phyloP scores from a whole-genome alignment of 2,113 vertebrate genomes.

The Otolemur garnettii region DNA sequence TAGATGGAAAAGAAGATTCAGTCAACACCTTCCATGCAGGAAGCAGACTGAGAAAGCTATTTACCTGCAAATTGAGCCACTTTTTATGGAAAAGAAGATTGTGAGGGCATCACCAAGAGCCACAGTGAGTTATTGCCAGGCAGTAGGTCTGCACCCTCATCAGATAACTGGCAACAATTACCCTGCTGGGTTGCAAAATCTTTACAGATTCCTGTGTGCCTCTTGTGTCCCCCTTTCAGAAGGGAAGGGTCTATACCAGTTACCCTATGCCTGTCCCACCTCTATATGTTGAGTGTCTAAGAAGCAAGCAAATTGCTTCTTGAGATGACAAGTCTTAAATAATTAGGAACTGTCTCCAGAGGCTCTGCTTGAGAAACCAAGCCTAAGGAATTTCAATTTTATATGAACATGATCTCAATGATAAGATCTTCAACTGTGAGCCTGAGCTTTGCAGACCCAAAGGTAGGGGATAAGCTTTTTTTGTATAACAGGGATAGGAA shows the following conservation, averaged over 20 bases:
- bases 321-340: neutral
- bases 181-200: neutral
- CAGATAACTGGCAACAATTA: neutral
- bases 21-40: constrained; percentile 13
- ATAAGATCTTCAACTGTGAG: neutral
- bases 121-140: neutral
- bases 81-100: neutral
- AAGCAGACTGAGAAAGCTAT: neutral
- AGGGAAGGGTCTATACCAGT: neutral
- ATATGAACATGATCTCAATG: neutral
- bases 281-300: neutral
- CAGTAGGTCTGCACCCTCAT: neutral
- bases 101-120: neutral
- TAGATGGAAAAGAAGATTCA: neutral
- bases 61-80: neutral
- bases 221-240: neutral
- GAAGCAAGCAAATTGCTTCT: neutral
- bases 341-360: neutral
- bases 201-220: neutral
- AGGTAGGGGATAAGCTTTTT: neutral
- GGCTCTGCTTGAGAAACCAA: neutral
- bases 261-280: neutral
- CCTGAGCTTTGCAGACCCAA: neutral
- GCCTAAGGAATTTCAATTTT: neutral
- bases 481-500: neutral